These are phyloP conservation scores for Garra rufa DNA, from an alignment of 2,113 vertebrate genomes.

Conservation along the genomic window DNA sequence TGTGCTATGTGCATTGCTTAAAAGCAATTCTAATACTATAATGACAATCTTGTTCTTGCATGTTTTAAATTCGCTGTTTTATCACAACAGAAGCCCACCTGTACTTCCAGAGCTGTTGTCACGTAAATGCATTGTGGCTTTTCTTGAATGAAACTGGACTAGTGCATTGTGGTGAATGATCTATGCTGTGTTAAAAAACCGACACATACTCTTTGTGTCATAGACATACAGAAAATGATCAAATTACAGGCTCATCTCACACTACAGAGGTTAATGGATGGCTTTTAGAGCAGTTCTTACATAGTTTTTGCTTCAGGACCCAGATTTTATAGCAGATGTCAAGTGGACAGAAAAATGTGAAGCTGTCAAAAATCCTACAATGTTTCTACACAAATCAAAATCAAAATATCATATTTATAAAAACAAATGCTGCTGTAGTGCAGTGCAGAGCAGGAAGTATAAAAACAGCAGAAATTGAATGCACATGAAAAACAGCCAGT, in stretches of 20 bases:
- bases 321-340: not conserved
- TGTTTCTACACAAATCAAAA: too few species aligned
- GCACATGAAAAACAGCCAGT: too few species aligned
- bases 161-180: not conserved
- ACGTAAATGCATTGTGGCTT: not conserved
- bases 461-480: too few species aligned
- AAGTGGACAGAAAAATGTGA: too few species aligned
- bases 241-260: slow-evolving; percentile 4
- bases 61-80: not conserved
- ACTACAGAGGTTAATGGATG: not conserved
- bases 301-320: not conserved
- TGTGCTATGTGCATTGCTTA: not conserved
- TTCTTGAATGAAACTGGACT: slow-evolving; percentile 4
- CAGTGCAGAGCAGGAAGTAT: too few species aligned
- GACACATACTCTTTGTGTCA: not conserved
- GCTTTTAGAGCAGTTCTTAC: not conserved
- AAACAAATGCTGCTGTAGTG: too few species aligned
- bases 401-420: too few species aligned
- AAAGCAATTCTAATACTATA: not conserved
- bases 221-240: not conserved
- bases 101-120: too few species aligned
- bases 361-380: too few species aligned
- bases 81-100: not conserved
- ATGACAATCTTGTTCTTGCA: not conserved
- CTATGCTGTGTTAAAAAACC: not conserved